phyloP scores from a whole-genome alignment of 2,113 vertebrate species.

The Halcyon malimbica region DNA sequence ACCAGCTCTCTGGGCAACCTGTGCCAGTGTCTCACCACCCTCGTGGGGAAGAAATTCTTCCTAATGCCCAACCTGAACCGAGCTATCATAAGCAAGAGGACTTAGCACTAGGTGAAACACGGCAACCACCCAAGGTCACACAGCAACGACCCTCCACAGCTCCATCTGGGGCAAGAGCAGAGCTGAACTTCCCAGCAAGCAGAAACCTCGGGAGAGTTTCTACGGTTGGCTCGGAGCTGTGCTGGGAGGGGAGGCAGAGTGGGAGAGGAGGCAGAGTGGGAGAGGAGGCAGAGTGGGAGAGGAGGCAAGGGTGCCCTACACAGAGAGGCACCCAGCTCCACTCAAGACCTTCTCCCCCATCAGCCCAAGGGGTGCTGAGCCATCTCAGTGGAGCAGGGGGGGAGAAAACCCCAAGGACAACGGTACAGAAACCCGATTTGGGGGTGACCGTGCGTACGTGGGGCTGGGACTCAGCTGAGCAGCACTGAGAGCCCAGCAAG shows the following conservation, averaged over 20 bases:
- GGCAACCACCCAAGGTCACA: not conserved
- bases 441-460: rapidly evolving
- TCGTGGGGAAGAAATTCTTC: no score
- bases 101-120: not conserved
- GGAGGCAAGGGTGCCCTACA: not conserved
- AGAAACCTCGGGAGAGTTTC: rapidly evolving
- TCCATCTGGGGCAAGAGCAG: not conserved
- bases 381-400: rapidly evolving
- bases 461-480: rapidly evolving
- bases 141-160: not conserved
- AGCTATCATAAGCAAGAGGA: not conserved
- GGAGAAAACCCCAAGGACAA: not conserved
- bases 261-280: no score
- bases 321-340: not conserved
- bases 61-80: no score
- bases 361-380: not conserved
- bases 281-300: not conserved
- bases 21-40: no score
- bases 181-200: not conserved
- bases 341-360: not conserved
- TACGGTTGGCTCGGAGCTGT: not conserved
- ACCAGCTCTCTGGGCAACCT: no score
- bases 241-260: not conserved
- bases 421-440: rapidly evolving
- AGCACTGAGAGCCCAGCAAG: not conserved